These are phyloP conservation scores for Zaprionus nigranus DNA, from an alignment of 1,140 invertebrate genomes.

Conservation along the genomic window DNA sequence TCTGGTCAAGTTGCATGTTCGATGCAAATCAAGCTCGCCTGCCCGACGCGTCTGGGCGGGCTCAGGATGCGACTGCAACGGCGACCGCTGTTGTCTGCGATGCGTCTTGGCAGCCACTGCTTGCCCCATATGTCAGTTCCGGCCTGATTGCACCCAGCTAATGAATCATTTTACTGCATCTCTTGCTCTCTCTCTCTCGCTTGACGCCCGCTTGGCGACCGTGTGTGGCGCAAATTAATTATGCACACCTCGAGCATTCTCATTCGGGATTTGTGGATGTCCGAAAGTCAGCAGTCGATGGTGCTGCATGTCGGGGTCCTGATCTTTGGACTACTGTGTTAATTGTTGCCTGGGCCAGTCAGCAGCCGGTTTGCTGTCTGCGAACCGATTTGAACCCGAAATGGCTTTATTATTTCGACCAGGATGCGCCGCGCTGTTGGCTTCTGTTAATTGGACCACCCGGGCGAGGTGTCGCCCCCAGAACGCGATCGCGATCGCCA, in stretches of 20 bases:
- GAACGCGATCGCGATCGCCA: constrained; percentile 1
- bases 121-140: constrained; percentile 71
- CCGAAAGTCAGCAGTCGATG: constrained; percentile 16
- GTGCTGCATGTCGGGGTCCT: constrained; percentile 66
- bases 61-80: constrained; percentile 8
- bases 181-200: constrained; percentile 31
- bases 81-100: neutral
- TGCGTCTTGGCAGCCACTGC: neutral
- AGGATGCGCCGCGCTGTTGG: constrained; percentile 28
- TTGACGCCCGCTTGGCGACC: constrained; percentile 28
- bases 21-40: constrained; percentile 69
- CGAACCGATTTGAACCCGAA: constrained; percentile 77
- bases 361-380: constrained; percentile 25
- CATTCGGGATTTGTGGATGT: constrained; percentile 41
- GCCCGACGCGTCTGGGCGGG: constrained; percentile 39
- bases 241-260: constrained; percentile 68
- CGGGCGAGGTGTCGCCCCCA: constrained; percentile 35
- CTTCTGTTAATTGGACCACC: constrained; percentile 76
- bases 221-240: constrained; percentile 73
- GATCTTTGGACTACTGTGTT: constrained; percentile 81
- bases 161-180: constrained; percentile 73
- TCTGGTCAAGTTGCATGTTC: constrained; percentile 66
- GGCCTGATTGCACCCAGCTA: constrained; percentile 74
- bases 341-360: constrained; percentile 60
- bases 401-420: constrained; percentile 76